These are phyloP conservation scores for Ophioninae sp. DNA, from an alignment of 2,888 invertebrate species.

Conservation along the genomic window DNA sequence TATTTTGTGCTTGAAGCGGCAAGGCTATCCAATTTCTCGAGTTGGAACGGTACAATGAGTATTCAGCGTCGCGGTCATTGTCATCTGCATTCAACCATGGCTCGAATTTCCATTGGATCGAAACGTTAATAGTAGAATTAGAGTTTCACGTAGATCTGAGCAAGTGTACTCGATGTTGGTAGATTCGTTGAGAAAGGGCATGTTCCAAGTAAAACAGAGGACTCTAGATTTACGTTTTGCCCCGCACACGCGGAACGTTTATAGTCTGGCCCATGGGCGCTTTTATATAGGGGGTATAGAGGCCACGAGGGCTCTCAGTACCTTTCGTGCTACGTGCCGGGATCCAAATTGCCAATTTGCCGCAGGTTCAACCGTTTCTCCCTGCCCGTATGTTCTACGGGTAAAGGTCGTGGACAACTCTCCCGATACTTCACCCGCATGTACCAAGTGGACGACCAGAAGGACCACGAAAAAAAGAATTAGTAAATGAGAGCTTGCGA, in stretches of 20 bases:
- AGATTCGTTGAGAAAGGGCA: constrained; percentile 11
- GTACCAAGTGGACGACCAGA: constrained; percentile 37
- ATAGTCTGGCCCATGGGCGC: constrained; percentile 48
- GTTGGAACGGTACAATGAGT: constrained; percentile 7
- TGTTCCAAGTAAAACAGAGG: not conserved
- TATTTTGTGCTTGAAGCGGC: too few relatives aligned
- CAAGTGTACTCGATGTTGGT: constrained; percentile 6
- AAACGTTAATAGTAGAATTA: constrained; percentile 67
- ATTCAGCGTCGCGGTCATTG: constrained; percentile 15
- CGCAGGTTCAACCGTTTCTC: constrained; percentile 66
- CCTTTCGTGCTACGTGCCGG: constrained; percentile 55
- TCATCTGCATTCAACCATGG: constrained; percentile 27
- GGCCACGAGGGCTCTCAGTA: constrained; percentile 35
- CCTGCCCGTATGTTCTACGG: constrained; percentile 64
- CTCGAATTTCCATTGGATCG: constrained; percentile 64
- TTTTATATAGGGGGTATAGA: constrained; percentile 45
- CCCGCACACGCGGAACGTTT: constrained; percentile 43
- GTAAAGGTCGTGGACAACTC: constrained; percentile 66
- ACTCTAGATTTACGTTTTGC: constrained; percentile 24
- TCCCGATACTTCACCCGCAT: constrained; percentile 26
- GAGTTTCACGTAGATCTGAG: constrained; percentile 60
- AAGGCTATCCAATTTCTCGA: not conserved
- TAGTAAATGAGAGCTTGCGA: constrained; percentile 34
- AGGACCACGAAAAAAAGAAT: constrained; percentile 33
- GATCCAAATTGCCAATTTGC: constrained; percentile 73